phyloP scores from a whole-genome alignment of 2,888 invertebrate species.

The Apodemia duryi region DNA sequence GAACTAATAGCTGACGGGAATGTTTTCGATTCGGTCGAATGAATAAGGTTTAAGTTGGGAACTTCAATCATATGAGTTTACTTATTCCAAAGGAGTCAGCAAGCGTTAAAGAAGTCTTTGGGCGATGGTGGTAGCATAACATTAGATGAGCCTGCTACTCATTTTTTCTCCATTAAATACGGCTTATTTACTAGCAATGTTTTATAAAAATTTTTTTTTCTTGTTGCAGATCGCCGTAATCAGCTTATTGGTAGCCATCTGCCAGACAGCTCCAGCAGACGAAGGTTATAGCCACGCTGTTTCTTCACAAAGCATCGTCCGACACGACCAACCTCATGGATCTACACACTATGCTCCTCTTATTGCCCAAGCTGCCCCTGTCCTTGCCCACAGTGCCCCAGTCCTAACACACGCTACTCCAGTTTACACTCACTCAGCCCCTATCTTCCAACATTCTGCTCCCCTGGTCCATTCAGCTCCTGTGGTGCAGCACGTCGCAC shows the following conservation, averaged over 20 bases:
- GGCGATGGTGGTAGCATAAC: too few relatives aligned
- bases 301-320: constrained; percentile 66
- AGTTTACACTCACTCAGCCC: constrained; percentile 34
- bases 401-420: constrained; percentile 35
- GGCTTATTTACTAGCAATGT: too few relatives aligned
- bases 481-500: constrained; percentile 38
- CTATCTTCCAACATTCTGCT: constrained; percentile 34
- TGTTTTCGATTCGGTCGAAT: too few relatives aligned
- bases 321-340: constrained; percentile 58
- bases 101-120: too few relatives aligned
- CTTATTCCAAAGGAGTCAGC: too few relatives aligned
- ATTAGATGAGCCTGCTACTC: too few relatives aligned
- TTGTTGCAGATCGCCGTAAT: constrained; percentile 59
- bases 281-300: constrained; percentile 55
- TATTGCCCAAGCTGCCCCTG: constrained; percentile 37
- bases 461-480: constrained; percentile 45
- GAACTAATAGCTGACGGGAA: too few relatives aligned
- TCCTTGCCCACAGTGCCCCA: constrained; percentile 38
- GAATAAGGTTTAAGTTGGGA: too few relatives aligned
- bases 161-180: too few relatives aligned
- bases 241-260: constrained; percentile 60
- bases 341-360: constrained; percentile 40
- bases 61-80: too few relatives aligned
- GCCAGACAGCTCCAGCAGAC: constrained; percentile 65
- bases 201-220: constrained; percentile 16